phyloP scores from a whole-genome alignment of 2,797 vertebrate genomes.

The Tenualosa ilisha region DNA sequence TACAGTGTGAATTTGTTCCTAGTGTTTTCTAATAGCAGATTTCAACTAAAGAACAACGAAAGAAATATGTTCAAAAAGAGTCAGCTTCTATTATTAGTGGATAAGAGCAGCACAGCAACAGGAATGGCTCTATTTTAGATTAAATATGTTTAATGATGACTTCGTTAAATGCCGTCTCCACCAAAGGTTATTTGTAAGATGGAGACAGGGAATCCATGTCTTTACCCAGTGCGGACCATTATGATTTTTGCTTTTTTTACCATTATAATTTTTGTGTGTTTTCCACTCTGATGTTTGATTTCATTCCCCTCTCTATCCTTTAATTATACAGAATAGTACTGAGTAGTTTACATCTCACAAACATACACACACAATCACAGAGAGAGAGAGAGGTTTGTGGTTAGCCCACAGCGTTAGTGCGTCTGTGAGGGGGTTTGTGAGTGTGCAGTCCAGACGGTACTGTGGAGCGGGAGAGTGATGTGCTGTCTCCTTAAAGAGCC shows the following conservation, averaged over 20 bases:
- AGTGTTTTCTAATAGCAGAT: not conserved
- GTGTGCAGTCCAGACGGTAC: not conserved
- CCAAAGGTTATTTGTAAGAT: not conserved
- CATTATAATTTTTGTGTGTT: not conserved
- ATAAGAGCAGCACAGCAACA: not conserved
- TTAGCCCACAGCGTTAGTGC: not conserved
- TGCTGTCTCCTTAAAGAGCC: conserved; percentile 19
- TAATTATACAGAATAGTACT: not conserved
- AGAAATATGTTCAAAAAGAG: not conserved
- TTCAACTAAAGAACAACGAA: not conserved
- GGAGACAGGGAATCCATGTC: not conserved
- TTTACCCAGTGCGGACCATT: not conserved
- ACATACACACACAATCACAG: not conserved
- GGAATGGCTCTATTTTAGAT: not conserved
- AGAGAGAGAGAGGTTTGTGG: not conserved
- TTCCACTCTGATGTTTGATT: not conserved
- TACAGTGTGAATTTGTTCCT: not conserved
- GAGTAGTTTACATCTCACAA: not conserved
- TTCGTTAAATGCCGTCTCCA: not conserved
- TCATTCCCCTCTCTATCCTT: not conserved
- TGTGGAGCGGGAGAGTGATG: not conserved
- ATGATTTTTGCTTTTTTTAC: too few species aligned
- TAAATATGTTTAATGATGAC: not conserved
- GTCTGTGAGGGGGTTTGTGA: not conserved
- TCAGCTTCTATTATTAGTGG: not conserved